Evolutionary conservation across 2,113 vertebrate genomes (phyloP).

Genomic region (Rallus limicola): DNA sequence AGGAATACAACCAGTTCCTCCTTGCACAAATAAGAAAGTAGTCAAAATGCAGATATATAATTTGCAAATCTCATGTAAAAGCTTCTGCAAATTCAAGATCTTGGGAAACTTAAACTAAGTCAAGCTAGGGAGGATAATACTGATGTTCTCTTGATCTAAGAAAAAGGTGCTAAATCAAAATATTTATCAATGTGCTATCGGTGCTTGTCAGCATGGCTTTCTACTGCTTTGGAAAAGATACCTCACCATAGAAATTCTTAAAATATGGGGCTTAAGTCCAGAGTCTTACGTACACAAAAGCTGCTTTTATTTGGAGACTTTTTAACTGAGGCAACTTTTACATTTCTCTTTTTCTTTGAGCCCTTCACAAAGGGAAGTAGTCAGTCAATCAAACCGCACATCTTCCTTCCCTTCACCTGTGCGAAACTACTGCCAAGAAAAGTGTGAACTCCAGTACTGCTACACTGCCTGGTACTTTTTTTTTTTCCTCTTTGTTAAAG

Average conservation of each 20-base stretch:
- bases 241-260: constrained; percentile 1
- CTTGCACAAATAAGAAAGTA: not conserved
- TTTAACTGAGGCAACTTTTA: not conserved
- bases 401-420: not conserved
- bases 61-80: not conserved
- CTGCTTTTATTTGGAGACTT: not conserved
- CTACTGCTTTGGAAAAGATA: not conserved
- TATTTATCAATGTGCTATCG: constrained; percentile 24
- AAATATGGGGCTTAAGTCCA: not conserved
- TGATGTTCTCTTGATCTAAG: not conserved
- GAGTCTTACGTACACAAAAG: not conserved
- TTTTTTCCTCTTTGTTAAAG: not conserved
- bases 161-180: not conserved
- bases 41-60: not conserved
- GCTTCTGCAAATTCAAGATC: not conserved
- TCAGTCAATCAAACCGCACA: not conserved
- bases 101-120: not conserved
- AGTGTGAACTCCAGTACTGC: not conserved
- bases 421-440: not conserved
- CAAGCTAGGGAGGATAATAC: not conserved
- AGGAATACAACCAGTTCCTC: not conserved
- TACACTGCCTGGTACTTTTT: not conserved
- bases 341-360: not conserved
- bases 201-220: not conserved
- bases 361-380: not conserved